phyloP scores from a whole-genome alignment of 2,797 vertebrate species.

The Phataginus tricuspis region DNA sequence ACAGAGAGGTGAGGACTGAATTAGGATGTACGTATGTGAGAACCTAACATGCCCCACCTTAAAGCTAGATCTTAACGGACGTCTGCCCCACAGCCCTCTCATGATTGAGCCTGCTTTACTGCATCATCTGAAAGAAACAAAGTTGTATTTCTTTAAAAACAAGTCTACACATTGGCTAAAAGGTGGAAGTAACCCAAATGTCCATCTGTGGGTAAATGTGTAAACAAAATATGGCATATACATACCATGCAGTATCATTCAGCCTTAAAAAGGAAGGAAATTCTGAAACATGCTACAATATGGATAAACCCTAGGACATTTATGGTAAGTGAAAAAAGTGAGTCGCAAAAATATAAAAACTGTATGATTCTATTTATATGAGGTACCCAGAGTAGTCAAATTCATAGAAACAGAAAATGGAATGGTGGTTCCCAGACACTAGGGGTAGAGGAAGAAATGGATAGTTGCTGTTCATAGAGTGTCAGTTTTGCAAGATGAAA shows the following conservation, averaged over 20 bases:
- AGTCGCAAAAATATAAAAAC: not conserved
- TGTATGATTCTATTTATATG: no score
- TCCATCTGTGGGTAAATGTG: not conserved
- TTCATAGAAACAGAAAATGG: no score
- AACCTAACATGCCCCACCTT: not conserved
- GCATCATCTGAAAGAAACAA: not conserved
- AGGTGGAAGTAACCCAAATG: not conserved
- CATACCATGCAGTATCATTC: not conserved
- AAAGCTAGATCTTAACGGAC: not conserved
- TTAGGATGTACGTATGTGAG: not conserved
- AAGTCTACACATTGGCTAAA: not conserved
- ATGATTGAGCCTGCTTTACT: not conserved
- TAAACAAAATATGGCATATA: not conserved
- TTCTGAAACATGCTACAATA: not conserved
- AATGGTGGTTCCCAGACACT: no score
- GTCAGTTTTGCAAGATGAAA: no score
- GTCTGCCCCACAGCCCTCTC: not conserved
- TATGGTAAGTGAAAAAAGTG: not conserved
- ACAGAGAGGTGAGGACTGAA: not conserved
- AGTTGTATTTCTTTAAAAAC: not conserved
- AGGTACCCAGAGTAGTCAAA: no score
- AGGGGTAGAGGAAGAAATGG: no score
- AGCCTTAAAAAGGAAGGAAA: not conserved
- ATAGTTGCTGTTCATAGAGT: no score
- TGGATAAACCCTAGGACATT: not conserved